Evolutionary conservation across 2,888 invertebrate species (phyloP).

Genomic region (Onthophagus sagittarius): DNA sequence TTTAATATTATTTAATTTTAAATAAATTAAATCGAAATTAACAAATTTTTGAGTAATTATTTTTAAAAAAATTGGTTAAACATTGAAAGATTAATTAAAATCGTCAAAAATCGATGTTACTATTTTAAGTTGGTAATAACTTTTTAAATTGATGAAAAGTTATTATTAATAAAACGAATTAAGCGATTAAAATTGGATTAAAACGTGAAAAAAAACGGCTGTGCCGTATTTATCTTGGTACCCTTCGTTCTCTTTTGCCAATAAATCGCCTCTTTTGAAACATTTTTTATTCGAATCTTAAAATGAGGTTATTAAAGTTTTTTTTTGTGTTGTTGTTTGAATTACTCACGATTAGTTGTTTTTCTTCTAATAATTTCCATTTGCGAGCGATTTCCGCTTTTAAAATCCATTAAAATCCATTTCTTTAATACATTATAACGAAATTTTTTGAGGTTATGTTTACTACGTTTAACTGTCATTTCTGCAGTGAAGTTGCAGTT

Average conservation of each 20-base stretch:
- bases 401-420: slow-evolving; percentile 90
- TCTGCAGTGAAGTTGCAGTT: neutral
- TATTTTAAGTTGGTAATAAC: too few relatives aligned
- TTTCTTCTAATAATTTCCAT: slow-evolving; percentile 79
- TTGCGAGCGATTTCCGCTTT: slow-evolving; percentile 90
- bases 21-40: too few relatives aligned
- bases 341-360: slow-evolving; percentile 64
- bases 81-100: too few relatives aligned
- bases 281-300: slow-evolving; percentile 80
- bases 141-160: too few relatives aligned
- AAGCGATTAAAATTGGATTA: too few relatives aligned
- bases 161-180: too few relatives aligned
- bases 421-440: slow-evolving; percentile 16
- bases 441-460: neutral
- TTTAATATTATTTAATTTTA: too few relatives aligned
- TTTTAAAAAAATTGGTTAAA: too few relatives aligned
- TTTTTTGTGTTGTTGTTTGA: neutral
- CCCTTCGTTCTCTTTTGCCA: slow-evolving; percentile 78
- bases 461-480: neutral
- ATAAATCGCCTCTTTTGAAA: slow-evolving; percentile 82
- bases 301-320: slow-evolving; percentile 31
- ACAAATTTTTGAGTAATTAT: too few relatives aligned
- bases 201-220: slow-evolving; percentile 26
- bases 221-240: slow-evolving; percentile 65
- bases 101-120: too few relatives aligned